Evolutionary conservation across 2,797 vertebrate genomes (phyloP), one percentile per base, ranked within the genome.

Genomic region (Hafferia zeledoni): DNA sequence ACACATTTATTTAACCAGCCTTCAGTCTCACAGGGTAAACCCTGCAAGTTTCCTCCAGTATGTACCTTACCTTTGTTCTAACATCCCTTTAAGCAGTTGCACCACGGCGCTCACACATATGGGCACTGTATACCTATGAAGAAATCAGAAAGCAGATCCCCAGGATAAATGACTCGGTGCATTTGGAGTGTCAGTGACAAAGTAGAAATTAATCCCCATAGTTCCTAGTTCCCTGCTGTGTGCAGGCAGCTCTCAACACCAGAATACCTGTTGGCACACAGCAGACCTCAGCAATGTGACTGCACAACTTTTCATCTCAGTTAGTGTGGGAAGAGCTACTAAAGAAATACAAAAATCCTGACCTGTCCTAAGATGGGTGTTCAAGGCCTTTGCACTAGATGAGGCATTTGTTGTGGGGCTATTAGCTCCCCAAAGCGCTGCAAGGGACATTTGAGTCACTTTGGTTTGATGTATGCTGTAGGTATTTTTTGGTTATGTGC

Each of bases 401-500:
- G 79, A 96, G 30, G 77, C 86, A 96, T 94, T 93, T 89, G 83
- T 77, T 94, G 83, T 3, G 10, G 56, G 83, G 85, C 87, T 94
- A 95, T 96, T 94, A 96, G 94, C 71, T 90, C 85, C 93, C 93
- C 80, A 44, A 82, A 94, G 85, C 1, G 3, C 82, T 89, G 87
- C 81, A 70, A 89, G 75, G 68, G 88, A 94, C 83, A 75, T 95
- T 95, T 85, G 80, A 90, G 93, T 96, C 96, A 94, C 94, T 93
- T 74, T 41, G 85, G 68, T 77, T 94, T 97, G 95, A 97, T 95
- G 87, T 89, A 97, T 93, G 94, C 95, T 87, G 74, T 84, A 94
- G 95, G 93, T 95, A 94, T 96, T 91, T 97, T 97, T 94, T 94
- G 95, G 95, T 96, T 96, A 96, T 95, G 96, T 95, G 95, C 95